These are phyloP conservation scores for Apogon talboti DNA, from an alignment of 2,797 vertebrate genomes.

Conservation along the genomic window DNA sequence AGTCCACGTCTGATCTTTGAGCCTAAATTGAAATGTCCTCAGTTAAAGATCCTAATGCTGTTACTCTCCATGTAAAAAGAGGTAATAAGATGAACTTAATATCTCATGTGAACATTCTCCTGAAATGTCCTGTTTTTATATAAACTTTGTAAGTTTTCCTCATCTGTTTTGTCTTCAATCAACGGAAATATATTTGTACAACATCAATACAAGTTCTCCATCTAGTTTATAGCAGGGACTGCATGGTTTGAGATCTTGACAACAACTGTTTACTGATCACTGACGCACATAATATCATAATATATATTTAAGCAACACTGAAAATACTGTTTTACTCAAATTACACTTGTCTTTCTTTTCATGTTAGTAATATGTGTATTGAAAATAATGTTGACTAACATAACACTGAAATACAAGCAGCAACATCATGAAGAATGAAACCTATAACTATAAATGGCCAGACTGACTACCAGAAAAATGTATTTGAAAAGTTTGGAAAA, in stretches of 20 bases:
- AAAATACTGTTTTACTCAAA: too few species aligned
- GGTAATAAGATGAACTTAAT: slow-evolving; percentile 9
- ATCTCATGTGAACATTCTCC: slow-evolving; percentile 37
- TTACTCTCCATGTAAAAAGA: slow-evolving; percentile 14
- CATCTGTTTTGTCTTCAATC: slow-evolving; percentile 46
- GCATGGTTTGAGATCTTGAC: too few species aligned
- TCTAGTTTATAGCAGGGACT: slow-evolving; percentile 1
- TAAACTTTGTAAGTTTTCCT: slow-evolving; percentile 63
- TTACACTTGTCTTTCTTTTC: too few species aligned
- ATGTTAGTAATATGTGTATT: too few species aligned
- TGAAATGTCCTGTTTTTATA: slow-evolving; percentile 53
- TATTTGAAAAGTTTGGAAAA: too few species aligned
- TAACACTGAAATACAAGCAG: neutral
- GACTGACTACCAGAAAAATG: too few species aligned
- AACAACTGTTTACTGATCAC: too few species aligned
- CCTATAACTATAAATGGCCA: too few species aligned
- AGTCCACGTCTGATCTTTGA: slow-evolving; percentile 6
- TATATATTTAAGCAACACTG: too few species aligned
- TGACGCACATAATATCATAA: too few species aligned
- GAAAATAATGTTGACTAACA: neutral
- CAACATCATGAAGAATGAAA: neutral
- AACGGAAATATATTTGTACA: slow-evolving; percentile 53
- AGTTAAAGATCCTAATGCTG: slow-evolving; percentile 15
- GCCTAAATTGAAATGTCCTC: neutral
- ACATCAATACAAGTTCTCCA: slow-evolving; percentile 15